Conservation (phyloP, 2,888 invertebrate species). For the Campoletis raptor region DNA sequence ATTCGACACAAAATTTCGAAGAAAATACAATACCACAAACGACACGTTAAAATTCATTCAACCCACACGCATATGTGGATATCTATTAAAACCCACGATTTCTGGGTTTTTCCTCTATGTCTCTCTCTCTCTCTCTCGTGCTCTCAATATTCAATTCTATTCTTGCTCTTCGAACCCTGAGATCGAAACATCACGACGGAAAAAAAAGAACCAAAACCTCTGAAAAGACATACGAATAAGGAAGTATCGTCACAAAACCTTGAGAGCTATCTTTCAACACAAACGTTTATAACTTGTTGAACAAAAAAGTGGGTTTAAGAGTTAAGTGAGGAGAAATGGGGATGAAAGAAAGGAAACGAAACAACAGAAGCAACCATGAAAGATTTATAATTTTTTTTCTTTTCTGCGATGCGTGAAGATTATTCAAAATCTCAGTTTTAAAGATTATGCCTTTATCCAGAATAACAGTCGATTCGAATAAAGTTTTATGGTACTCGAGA, state of each 20-base stretch:
- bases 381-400: not conserved
- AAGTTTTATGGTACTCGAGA: not conserved
- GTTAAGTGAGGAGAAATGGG: not conserved
- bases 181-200: not conserved
- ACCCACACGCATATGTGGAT: slow-evolving; percentile 7
- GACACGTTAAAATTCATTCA: slow-evolving; percentile 39
- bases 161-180: not conserved
- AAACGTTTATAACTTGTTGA: not conserved
- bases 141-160: not conserved
- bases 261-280: not conserved
- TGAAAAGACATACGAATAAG: not conserved
- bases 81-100: not conserved
- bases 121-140: not conserved
- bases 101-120: not conserved
- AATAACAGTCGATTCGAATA: not conserved
- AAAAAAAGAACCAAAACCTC: not conserved
- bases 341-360: not conserved
- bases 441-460: not conserved
- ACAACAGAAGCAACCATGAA: not conserved
- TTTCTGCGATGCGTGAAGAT: not conserved
- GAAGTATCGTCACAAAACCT: not conserved
- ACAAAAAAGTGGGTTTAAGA: not conserved
- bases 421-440: not conserved
- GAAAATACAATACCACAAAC: slow-evolving; percentile 18
- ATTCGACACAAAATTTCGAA: not conserved